Conservation (phyloP, 2,797 vertebrate species). For the Spinus olivaceus region DNA sequence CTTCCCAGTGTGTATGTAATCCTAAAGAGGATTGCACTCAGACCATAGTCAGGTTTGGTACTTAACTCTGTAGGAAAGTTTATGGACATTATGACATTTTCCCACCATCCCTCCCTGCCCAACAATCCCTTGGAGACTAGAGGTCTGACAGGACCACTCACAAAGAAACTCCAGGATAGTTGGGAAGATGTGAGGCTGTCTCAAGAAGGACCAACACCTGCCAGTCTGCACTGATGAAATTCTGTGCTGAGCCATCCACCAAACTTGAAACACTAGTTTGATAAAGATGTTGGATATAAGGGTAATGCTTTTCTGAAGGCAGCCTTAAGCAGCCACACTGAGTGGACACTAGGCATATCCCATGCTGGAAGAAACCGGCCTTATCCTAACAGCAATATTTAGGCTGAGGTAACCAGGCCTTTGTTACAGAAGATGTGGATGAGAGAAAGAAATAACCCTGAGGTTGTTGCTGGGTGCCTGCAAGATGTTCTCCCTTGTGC, state of each 20-base stretch:
- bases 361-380: not conserved
- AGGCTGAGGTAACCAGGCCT: not conserved
- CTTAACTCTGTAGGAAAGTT: not conserved
- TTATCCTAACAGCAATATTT: not conserved
- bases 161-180: not conserved
- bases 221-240: not conserved
- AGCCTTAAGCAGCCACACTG: not conserved
- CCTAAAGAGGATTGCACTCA: not conserved
- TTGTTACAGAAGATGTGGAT: not conserved
- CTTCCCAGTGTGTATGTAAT: not conserved
- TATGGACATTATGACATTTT: not conserved
- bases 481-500: not conserved
- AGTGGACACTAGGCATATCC: not conserved
- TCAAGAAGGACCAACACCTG: not conserved
- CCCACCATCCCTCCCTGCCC: not conserved
- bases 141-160: not conserved
- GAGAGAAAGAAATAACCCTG: not conserved
- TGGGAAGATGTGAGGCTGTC: not conserved
- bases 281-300: not conserved
- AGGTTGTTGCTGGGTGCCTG: not conserved
- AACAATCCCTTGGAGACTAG: not conserved
- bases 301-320: not conserved
- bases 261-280: not conserved
- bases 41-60: not conserved
- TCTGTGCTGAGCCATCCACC: not conserved